Conservation (phyloP, 2,888 invertebrate species). For the Ephialtes manifestator region DNA sequence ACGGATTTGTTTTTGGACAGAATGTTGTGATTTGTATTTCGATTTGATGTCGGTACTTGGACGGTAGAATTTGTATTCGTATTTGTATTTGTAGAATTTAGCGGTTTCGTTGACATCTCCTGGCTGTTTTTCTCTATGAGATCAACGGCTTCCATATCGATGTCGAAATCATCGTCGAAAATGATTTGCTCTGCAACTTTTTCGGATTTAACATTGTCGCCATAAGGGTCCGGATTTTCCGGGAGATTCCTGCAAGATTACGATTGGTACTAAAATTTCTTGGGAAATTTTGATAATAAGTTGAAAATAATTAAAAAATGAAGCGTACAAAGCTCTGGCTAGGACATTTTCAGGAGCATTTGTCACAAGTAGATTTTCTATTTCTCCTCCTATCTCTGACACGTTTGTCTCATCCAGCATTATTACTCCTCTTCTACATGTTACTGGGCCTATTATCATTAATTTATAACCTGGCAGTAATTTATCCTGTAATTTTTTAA, state of each 20-base stretch:
- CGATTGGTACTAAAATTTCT: background rate
- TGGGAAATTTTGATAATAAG: background rate
- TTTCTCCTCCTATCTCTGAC: slow-evolving; percentile 91
- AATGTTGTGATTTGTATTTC: background rate
- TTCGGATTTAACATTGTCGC: slow-evolving; percentile 70
- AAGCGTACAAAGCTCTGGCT: slow-evolving; percentile 87
- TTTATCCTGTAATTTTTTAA: slow-evolving; percentile 73
- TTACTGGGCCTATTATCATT: slow-evolving; percentile 90
- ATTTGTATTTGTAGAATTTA: slow-evolving; percentile 5
- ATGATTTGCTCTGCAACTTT: slow-evolving; percentile 70
- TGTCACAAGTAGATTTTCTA: slow-evolving; percentile 88
- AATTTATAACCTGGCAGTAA: slow-evolving; percentile 89
- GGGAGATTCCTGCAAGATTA: slow-evolving; percentile 41
- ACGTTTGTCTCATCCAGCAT: slow-evolving; percentile 89
- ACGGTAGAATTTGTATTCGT: slow-evolving; percentile 1
- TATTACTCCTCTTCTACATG: slow-evolving; percentile 90
- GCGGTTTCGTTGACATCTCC: slow-evolving; percentile 1
- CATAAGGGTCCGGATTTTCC: slow-evolving; percentile 86
- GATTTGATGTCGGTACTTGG: background rate
- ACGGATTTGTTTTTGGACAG: background rate
- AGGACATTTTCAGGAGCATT: slow-evolving; percentile 89
- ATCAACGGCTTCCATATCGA: slow-evolving; percentile 75
- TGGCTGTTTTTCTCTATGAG: slow-evolving; percentile 71
- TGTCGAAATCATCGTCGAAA: slow-evolving; percentile 79
- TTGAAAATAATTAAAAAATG: background rate